A percentile compares a stretch with the other conserved stretches of the same genome.
Conservation (phyloP, 2,888 invertebrate species). For the Aleiodes testaceus region DNA sequence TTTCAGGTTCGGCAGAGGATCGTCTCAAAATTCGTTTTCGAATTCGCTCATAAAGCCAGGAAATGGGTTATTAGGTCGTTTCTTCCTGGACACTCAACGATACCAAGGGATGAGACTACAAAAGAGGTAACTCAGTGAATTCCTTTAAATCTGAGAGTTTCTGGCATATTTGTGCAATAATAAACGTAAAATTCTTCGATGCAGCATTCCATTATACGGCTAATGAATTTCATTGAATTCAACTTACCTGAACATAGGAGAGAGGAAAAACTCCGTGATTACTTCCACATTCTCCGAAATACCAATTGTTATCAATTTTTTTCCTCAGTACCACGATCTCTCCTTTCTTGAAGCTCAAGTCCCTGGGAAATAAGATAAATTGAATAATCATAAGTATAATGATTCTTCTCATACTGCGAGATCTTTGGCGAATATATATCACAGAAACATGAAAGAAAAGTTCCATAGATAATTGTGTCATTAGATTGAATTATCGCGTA, state of each 20-base stretch:
- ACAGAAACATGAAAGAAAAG: background rate
- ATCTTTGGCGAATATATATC: background rate
- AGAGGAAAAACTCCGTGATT: constrained; percentile 88
- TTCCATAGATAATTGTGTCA: no score
- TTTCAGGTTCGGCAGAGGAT: no score
- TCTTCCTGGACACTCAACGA: no score
- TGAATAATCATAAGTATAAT: background rate
- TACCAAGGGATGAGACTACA: no score
- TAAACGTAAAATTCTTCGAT: constrained; percentile 4
- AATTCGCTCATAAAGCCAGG: no score
- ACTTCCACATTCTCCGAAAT: constrained; percentile 86
- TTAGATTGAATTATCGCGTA: no score
- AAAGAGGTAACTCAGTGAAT: no score
- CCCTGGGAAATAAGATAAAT: constrained; percentile 74
- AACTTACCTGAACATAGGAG: constrained; percentile 84
- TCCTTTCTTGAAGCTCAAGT: constrained; percentile 89
- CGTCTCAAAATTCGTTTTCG: no score
- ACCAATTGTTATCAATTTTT: constrained; percentile 90
- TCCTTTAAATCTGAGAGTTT: no score
- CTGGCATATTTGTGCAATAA: no score
- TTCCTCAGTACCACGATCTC: constrained; percentile 86
- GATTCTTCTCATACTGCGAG: background rate
- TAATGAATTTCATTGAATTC: background rate
- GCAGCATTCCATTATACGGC: background rate
- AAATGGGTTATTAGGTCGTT: no score